Evolutionary conservation across 2,113 vertebrate genomes (phyloP), one percentile per base, ranked within the genome.

Genomic region (Passer montanus): DNA sequence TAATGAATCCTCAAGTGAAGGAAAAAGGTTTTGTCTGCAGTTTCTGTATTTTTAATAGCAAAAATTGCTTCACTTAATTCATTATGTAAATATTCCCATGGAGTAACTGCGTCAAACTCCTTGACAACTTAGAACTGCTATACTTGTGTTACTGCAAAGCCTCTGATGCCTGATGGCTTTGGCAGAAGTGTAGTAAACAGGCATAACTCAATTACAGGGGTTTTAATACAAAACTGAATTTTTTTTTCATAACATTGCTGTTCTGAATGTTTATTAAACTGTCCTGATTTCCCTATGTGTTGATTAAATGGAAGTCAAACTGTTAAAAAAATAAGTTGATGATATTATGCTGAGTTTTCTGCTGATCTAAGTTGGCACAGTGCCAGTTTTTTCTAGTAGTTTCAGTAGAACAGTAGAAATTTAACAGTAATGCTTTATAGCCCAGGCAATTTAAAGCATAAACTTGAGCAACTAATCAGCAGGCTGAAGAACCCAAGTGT

Each of bases 151-250:
- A 17, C 49, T 87, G 66, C 72, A 86, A 70, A 95, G 59, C 58
- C 62, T 82, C 60, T 94, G 44, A 73, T 79, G 83, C 52, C 85
- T 87, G 70, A 60, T 12, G 17, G 60, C 50, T 90, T 81, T 95
- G 91, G 75, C 83, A 94, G 55, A 82, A 80, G 84, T 84, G 58
- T 91, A 74, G 72, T 87, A 93, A 95, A 89, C 53, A 85, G 55
- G 49, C 28, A 41, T 70, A 89, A 87, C 52, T 80, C 44, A 93
- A 77, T 90, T 81, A 80, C 33, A 30, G 19, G 53, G 70, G 16
- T 79, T 92, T 84, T 92, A 91, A 85, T 77, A 72, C 35, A 91
- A 80, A 95, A 91, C 19, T 23, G 27, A 82, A 73, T 94, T 78
- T 66, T 79, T 83, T 83, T 79, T 84, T 92, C 62, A 83, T 79